Evolutionary conservation across 2,113 vertebrate species (phyloP).

Genomic region (Tachysurus fulvidraco): DNA sequence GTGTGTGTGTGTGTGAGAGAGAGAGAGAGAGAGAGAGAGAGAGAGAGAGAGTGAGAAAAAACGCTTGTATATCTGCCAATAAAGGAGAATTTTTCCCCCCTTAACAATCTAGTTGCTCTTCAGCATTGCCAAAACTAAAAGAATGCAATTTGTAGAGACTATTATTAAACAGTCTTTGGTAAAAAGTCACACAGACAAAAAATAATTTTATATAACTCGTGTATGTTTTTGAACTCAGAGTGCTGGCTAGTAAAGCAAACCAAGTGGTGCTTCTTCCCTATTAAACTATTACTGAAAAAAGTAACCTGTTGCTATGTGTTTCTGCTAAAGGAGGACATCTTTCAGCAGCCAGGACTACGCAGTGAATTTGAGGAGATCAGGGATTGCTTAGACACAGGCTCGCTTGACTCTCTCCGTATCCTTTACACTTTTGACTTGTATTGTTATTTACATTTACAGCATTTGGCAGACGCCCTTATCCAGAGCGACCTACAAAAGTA

Average conservation of each 20-base stretch:
- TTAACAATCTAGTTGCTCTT: not conserved
- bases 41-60: not conserved
- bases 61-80: not conserved
- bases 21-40: not conserved
- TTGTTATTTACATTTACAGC: too few species aligned
- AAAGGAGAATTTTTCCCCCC: too few species aligned
- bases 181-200: not conserved
- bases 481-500: too few species aligned
- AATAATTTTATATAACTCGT: not conserved
- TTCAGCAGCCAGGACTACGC: conserved; percentile 93
- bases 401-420: conserved; percentile 89
- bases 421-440: conserved; percentile 60
- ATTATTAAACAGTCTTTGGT: not conserved
- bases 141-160: conserved; percentile 26
- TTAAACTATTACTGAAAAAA: not conserved
- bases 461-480: too few species aligned
- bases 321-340: conserved; percentile 87
- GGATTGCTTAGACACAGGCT: conserved; percentile 90
- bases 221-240: not conserved
- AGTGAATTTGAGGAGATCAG: conserved; percentile 90
- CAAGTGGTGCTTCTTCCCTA: not conserved
- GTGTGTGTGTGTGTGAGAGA: not conserved
- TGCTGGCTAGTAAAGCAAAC: not conserved
- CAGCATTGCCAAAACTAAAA: conserved; percentile 14
- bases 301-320: not conserved